Conservation (phyloP, 2,113 vertebrate genomes). For the Nothocercus nigrocapillus region DNA sequence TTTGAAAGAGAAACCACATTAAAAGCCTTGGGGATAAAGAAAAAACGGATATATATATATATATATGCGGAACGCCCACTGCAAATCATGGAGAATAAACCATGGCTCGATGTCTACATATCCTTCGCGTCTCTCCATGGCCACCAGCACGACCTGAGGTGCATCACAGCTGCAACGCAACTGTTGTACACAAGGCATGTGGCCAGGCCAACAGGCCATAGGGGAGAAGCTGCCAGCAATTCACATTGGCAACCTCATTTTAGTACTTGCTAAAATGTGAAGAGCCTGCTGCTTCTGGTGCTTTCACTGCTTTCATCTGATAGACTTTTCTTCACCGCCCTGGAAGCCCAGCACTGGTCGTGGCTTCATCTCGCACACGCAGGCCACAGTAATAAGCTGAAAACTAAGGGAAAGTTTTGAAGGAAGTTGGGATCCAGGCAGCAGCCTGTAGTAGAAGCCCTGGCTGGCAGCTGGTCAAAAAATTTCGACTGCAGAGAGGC, state of each 20-base stretch:
- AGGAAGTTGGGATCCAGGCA: not conserved
- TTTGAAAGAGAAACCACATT: slow-evolving; percentile 31
- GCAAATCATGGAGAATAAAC: not conserved
- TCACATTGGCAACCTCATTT: not conserved
- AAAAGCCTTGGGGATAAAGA: not conserved
- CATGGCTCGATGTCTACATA: rapidly evolving
- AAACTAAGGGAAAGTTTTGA: not conserved
- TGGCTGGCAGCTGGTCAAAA: not conserved
- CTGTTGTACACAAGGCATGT: not conserved
- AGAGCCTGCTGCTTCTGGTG: not conserved
- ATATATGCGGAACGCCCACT: not conserved
- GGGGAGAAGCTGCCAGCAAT: not conserved
- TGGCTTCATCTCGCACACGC: not conserved
- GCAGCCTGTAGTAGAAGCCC: not conserved
- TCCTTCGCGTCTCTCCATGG: not conserved
- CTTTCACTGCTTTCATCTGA: not conserved
- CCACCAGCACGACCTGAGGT: not conserved
- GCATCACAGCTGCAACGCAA: too few relatives aligned
- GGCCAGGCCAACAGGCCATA: not conserved
- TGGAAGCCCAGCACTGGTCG: not conserved
- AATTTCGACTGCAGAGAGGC: not conserved
- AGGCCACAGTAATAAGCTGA: not conserved
- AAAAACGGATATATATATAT: not conserved
- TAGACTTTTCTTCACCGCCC: not conserved
- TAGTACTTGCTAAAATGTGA: not conserved